Base-by-base conservation (phyloP, 1,140 invertebrate genomes). In the Kradibia gibbosae region DNA sequence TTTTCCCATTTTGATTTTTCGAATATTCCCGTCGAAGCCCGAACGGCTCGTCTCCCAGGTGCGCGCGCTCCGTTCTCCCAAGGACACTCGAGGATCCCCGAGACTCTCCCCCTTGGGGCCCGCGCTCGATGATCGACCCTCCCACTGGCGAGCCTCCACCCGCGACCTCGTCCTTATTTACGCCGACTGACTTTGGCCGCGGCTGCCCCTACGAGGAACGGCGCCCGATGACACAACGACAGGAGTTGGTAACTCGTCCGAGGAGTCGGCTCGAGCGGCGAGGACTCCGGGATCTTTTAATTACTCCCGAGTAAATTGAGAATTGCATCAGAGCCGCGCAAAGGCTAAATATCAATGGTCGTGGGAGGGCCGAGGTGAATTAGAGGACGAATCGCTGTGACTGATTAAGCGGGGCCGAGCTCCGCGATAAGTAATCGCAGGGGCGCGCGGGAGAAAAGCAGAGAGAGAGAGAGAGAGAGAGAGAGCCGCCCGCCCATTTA, bases 1-100 rank as follows among this genome's bases (percentile, higher is more conserved):
- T 88, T 90, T 89, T 86, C 71, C 83, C 85, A 86, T 87, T 85
- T 86, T 86, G 89, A 89, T 88, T 85, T 89, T 89, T 89, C 89
- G 88, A 89, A 84, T 71, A 81, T 79, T 76, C 76, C 84, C 82
- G 28, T 45, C 71, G 72, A 77, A 62, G 74, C 15, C 62, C 34
- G 53, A 4, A 25, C 45, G 53, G 39, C 39, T 48, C 13, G 10
- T 39, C 28, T 62, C 25, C 65, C 85, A 84, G 82, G 85, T 84
- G 84, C 78, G 83, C 76, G 62, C 72, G 79, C 84, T 84, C 85
- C 50, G n/a, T n/a, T n/a, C n/a, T n/a, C n/a, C n/a, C n/a, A n/a
- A n/a, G n/a, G n/a, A n/a, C n/a, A n/a, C n/a, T n/a, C n/a, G n/a
- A n/a, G n/a, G n/a, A n/a, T n/a, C n/a, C n/a, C n/a, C n/a, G n/a